These are phyloP conservation scores for Ochropleura plecta DNA, from an alignment of 2,888 invertebrate species.

Conservation along the genomic window DNA sequence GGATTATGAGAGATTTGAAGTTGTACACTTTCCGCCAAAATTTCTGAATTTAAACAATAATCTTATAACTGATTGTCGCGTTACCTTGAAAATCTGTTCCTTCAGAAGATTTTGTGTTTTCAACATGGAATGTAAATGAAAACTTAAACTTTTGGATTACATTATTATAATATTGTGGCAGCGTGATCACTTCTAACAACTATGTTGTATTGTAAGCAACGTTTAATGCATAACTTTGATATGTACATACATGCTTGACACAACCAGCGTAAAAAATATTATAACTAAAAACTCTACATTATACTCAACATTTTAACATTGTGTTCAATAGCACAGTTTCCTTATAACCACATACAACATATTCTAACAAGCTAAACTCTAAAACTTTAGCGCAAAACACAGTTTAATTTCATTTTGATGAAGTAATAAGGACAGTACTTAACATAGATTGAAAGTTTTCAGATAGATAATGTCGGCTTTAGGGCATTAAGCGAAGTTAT, in stretches of 20 bases:
- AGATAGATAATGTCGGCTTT: constrained; percentile 59
- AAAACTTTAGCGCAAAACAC: constrained; percentile 28
- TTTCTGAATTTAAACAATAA: constrained; percentile 23
- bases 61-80: constrained; percentile 27
- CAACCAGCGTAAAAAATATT: no score
- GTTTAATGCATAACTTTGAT: no score
- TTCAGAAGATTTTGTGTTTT: not conserved
- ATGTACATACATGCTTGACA: no score
- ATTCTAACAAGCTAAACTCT: constrained; percentile 16
- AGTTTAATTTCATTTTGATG: constrained; percentile 55
- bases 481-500: constrained; percentile 51
- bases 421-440: constrained; percentile 58
- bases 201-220: no score
- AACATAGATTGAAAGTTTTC: constrained; percentile 61
- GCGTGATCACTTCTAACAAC: no score
- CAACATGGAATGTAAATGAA: not conserved
- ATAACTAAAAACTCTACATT: no score
- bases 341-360: constrained; percentile 9
- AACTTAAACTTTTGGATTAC: not conserved
- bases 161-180: not conserved
- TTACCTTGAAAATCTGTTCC: constrained; percentile 8
- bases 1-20: constrained; percentile 42
- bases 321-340: not conserved
- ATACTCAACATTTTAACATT: no score
- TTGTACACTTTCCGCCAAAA: constrained; percentile 22